phyloP scores from a whole-genome alignment of 2,113 vertebrate genomes.

The Hippopotamus amphibius region DNA sequence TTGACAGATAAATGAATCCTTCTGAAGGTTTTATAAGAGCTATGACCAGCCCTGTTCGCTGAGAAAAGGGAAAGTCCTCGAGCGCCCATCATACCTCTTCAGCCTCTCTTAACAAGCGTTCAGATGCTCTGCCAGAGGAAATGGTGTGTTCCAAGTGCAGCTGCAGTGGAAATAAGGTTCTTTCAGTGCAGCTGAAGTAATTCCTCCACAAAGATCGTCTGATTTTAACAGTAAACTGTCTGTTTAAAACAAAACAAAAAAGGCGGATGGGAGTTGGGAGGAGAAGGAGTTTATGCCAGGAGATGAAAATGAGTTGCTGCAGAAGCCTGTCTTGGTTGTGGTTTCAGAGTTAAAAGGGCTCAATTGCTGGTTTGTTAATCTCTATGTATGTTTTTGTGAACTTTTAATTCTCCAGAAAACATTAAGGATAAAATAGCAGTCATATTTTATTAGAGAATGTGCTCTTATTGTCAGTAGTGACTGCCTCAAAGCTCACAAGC shows the following conservation, averaged over 20 bases:
- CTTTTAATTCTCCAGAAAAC: slow-evolving; percentile 40
- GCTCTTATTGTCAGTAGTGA: background rate
- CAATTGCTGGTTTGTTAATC: slow-evolving; percentile 24
- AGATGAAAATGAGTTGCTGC: slow-evolving; percentile 51
- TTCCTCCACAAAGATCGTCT: background rate
- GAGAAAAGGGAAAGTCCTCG: slow-evolving; percentile 7
- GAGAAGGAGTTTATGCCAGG: slow-evolving; percentile 38
- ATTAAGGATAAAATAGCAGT: background rate
- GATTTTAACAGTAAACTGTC: slow-evolving; percentile 50
- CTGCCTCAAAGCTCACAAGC: background rate
- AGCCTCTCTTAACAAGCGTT: slow-evolving; percentile 16
- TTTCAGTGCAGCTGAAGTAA: slow-evolving; percentile 41
- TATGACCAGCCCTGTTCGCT: background rate
- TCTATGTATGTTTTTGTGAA: slow-evolving; percentile 42
- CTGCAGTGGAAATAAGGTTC: background rate
- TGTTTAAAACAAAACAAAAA: slow-evolving; percentile 62
- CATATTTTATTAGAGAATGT: background rate
- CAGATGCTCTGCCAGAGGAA: slow-evolving; percentile 44
- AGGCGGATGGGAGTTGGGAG: background rate
- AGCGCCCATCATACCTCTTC: background rate
- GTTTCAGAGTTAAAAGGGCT: slow-evolving; percentile 54
- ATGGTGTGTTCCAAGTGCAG: slow-evolving; percentile 39
- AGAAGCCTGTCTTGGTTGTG: slow-evolving; percentile 14
- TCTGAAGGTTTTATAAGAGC: background rate
- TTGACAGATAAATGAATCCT: background rate